Percentiles rank a stretch among this genome's conserved stretches.
phyloP scores from a whole-genome alignment of 2,888 invertebrate genomes.

The Liodrosophila aerea region DNA sequence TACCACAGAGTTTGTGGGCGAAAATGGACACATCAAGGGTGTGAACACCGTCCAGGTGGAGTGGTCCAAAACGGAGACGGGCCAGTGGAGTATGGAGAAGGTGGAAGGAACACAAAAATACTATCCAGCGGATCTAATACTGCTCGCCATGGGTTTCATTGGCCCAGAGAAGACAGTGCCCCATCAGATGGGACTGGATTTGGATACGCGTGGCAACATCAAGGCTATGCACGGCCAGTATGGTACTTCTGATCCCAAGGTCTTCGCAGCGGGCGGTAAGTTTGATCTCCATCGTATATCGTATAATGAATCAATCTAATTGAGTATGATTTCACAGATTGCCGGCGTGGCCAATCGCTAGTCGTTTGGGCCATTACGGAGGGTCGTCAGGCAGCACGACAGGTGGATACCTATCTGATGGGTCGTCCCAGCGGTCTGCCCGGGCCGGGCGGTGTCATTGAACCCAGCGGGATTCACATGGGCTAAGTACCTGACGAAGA shows the following conservation, averaged over 20 bases:
- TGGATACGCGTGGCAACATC: slow-evolving; percentile 96
- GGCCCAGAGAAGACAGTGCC: slow-evolving; percentile 96
- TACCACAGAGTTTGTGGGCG: slow-evolving; percentile 96
- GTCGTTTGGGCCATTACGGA: slow-evolving; percentile 99
- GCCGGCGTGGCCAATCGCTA: slow-evolving; percentile 98
- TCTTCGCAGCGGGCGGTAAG: slow-evolving; percentile 97
- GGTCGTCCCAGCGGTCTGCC: slow-evolving; percentile 90
- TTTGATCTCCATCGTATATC: no score
- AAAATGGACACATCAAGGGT: slow-evolving; percentile 94
- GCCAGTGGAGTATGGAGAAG: slow-evolving; percentile 97
- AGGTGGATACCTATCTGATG: slow-evolving; percentile 93
- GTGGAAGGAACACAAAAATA: slow-evolving; percentile 89
- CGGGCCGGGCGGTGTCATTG: slow-evolving; percentile 94
- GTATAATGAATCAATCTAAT: no score
- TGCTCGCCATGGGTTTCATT: slow-evolving; percentile 99
- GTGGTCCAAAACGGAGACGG: slow-evolving; percentile 95
- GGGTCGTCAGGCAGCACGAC: slow-evolving; percentile 98
- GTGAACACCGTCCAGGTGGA: slow-evolving; percentile 95
- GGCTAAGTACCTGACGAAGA: slow-evolving; percentile 48
- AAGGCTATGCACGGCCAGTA: slow-evolving; percentile 91
- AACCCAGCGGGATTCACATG: slow-evolving; percentile 63
- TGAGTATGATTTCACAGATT: no score
- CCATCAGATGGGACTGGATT: slow-evolving; percentile 89
- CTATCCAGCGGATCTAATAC: slow-evolving; percentile 93
- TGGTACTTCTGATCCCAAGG: slow-evolving; percentile 90